Conservation (phyloP, 2,797 vertebrate species). For the Anguilla pacifica region DNA sequence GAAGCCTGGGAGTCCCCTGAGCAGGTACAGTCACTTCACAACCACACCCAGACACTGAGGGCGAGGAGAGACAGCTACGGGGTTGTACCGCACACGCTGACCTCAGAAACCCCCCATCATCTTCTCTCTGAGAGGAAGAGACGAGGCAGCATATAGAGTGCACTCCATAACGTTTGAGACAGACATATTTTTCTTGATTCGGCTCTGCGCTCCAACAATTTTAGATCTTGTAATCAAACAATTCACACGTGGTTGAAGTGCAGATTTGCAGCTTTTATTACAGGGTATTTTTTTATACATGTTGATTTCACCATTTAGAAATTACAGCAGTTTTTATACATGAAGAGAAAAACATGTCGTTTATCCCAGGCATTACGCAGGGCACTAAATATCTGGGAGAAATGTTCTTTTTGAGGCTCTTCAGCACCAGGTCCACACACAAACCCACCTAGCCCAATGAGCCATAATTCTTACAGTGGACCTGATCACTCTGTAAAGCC, state of each 20-base stretch:
- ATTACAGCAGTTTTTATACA: not conserved
- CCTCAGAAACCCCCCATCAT: not conserved
- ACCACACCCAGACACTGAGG: not conserved
- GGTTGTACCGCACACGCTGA: not conserved
- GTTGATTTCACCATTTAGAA: not conserved
- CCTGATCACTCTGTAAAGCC: not conserved
- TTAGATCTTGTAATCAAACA: not conserved
- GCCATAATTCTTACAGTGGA: not conserved
- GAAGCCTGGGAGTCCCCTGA: not conserved
- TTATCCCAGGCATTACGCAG: no score
- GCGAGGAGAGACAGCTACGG: not conserved
- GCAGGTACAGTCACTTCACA: not conserved
- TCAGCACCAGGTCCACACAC: not conserved
- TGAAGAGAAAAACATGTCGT: no score
- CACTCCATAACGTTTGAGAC: not conserved
- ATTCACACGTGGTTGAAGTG: not conserved
- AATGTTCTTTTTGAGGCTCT: not conserved
- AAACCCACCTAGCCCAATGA: not conserved
- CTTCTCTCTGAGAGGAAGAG: not conserved
- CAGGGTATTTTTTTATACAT: not conserved
- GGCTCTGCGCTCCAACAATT: not conserved
- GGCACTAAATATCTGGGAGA: not conserved
- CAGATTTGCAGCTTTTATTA: not conserved
- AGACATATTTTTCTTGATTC: not conserved
- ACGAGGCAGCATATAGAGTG: no score